A percentile compares a stretch with the other conserved stretches of the same genome.
These are phyloP conservation scores for Muscidifurax raptorellus DNA, from an alignment of 1,140 invertebrate genomes.

Conservation along the genomic window DNA sequence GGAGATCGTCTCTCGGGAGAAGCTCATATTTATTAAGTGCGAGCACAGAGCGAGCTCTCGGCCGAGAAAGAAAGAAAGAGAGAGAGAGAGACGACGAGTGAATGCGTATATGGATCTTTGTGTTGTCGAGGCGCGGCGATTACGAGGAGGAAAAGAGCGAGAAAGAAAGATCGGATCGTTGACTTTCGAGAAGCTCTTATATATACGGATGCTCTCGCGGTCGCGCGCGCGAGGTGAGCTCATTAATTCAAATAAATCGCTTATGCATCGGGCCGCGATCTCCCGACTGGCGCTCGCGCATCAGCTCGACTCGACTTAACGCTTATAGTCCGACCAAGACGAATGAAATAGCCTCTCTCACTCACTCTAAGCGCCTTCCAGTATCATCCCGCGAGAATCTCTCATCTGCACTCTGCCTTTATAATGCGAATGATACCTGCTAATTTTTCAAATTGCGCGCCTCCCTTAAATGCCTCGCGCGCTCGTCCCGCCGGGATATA, in stretches of 20 bases:
- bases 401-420: slow-evolving; percentile 58
- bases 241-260: slow-evolving; percentile 74
- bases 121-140: slow-evolving; percentile 4
- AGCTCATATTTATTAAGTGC: slow-evolving; percentile 50
- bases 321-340: slow-evolving; percentile 67
- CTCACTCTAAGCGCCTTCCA: slow-evolving; percentile 25
- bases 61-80: neutral
- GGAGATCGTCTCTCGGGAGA: neutral
- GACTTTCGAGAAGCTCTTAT: slow-evolving; percentile 57
- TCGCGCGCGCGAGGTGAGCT: slow-evolving; percentile 60
- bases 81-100: slow-evolving; percentile 1
- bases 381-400: slow-evolving; percentile 55
- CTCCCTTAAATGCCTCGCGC: slow-evolving; percentile 22
- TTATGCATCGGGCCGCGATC: slow-evolving; percentile 69
- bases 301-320: slow-evolving; percentile 52
- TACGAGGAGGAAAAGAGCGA: slow-evolving; percentile 13
- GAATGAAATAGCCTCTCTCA: slow-evolving; percentile 62
- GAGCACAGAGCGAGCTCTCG: neutral
- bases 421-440: slow-evolving; percentile 49
- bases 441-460: slow-evolving; percentile 51
- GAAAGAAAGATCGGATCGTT: slow-evolving; percentile 64
- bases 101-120: slow-evolving; percentile 2
- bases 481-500: neutral
- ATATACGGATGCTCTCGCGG: slow-evolving; percentile 6
- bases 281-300: slow-evolving; percentile 48